Base-by-base conservation (phyloP, 2,888 invertebrate genomes). In the Amblyjoppa fuscipennis region DNA sequence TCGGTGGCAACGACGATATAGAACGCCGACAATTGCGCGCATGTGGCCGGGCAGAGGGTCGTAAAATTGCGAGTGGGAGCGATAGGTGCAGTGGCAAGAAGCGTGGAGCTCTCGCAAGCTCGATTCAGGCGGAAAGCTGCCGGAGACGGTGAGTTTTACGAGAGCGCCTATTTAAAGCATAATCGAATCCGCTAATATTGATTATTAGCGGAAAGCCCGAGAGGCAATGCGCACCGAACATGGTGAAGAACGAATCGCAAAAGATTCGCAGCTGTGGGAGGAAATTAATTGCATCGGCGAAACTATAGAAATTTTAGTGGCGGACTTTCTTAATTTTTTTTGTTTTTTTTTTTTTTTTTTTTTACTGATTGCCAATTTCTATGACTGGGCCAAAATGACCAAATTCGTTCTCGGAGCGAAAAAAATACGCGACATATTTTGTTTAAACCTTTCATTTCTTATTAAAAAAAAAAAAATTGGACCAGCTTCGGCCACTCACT, bases 141-240 rank as follows among this genome's bases (percentile, higher is more conserved):
- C 53, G 53, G 34, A 38, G 66, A 53, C 34, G 28, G 53, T 41
- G 79, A 82, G 76, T 87, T 89, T 89, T 89, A 90, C 87, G 90
- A 88, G 88, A 86, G 78, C 79, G 87, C 86, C 88, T 87, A 90
- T 90, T 90, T 88, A 82, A 90, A 87, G 90, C 88, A 87, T 89
- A 90, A 90, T 89, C 89, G 89, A 88, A 88, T 89, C 76, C 76
- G 85, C 88, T 90, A 88, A 88, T 90, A 87, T 83, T 79, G 87
- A 88, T 88, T 88, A 90, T 90, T 90, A 90, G 87, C 76, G 64
- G 75, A 73, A 70, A 86, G 78, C 78, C 51, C 59, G 81, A 59
- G 73, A 66, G 73, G 11, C 64, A 49, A 53, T 41, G 64, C 74
- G 75, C 82, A 76, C 71, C 53, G 66, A 59, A 78, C 69, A 49